Percentiles rank a stretch among this genome's conserved stretches.
These are phyloP conservation scores for Drosophila paucipuncta DNA, from an alignment of 2,888 invertebrate species.

Conservation along the genomic window DNA sequence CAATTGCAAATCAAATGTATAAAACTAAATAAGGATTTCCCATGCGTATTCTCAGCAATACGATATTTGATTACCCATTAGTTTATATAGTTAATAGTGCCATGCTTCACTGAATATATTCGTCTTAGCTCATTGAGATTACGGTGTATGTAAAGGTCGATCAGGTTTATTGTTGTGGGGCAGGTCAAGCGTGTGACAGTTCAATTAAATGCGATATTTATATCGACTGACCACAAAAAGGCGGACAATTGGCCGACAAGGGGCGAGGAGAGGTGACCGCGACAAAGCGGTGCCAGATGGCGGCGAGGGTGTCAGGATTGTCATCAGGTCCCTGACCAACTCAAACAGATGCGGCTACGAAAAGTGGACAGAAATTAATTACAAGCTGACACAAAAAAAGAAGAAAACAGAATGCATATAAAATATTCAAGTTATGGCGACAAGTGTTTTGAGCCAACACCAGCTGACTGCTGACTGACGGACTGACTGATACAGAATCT, in stretches of 20 bases:
- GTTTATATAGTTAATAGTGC: neutral
- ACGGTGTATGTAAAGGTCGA: slow-evolving; percentile 42
- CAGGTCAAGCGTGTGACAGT: slow-evolving; percentile 55
- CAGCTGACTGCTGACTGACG: slow-evolving; percentile 63
- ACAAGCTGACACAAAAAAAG: slow-evolving; percentile 32
- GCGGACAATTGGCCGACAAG: slow-evolving; percentile 53
- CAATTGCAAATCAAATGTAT: neutral
- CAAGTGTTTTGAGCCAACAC: slow-evolving; percentile 55
- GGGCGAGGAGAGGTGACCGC: slow-evolving; percentile 37
- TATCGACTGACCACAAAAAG: slow-evolving; percentile 67
- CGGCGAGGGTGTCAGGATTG: slow-evolving; percentile 34
- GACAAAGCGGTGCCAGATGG: slow-evolving; percentile 20
- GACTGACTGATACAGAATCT: slow-evolving; percentile 8
- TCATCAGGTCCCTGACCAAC: slow-evolving; percentile 39
- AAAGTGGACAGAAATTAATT: slow-evolving; percentile 66
- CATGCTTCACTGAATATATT: slow-evolving; percentile 14
- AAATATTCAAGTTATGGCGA: slow-evolving; percentile 52
- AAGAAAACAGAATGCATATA: slow-evolving; percentile 41
- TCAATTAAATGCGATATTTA: slow-evolving; percentile 78
- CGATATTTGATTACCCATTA: neutral
- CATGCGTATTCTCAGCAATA: neutral
- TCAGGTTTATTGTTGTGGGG: slow-evolving; percentile 20
- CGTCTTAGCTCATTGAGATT: slow-evolving; percentile 44
- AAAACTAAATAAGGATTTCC: neutral
- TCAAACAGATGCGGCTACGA: slow-evolving; percentile 51